Base-by-base conservation (phyloP, 2,888 invertebrate species). In the Tortrix viridana region DNA sequence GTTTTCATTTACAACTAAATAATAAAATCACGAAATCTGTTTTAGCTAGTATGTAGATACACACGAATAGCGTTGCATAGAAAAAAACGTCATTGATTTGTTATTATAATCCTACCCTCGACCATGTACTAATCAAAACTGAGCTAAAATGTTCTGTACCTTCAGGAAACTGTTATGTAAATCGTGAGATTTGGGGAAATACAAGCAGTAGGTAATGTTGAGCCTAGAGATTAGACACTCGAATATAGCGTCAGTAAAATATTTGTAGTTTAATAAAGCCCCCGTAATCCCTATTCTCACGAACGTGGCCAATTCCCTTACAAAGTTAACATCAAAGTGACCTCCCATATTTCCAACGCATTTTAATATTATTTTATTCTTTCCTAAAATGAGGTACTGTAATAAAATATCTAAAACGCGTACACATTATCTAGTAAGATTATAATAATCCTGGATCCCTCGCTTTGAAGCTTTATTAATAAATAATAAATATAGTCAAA, bases 161-260 rank as follows among this genome's bases (percentile, higher is more conserved):
- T 56, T 41, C 16, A 20, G 18, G 37, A 87, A 76, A 80, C 77
- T 79, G 73, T 80, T 86, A 87, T 88, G 86, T 78, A 84, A 86
- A 88, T 85, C 71, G 60, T 71, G 67, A 73, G 77, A 77, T 82
- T 82, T 79, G 61, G 73, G 72, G 70, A 75, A 80, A 80, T 77
- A 71, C 72, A 74, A 70, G 72, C 73, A 67, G 72, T 73, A 77
- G 74, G 72, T 67, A 70, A 58, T 67, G 65, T 73, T 73, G 71
- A 74, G 74, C 76, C 71, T 67, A 64, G 62, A 68, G 71, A 78
- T 70, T 63, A n/a, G n/a, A n/a, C n/a, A 60, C 58, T 53, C 43
- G 52, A 32, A 37, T 52, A 16, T 76, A 50, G 44, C 69, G 66
- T 52, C 70, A 69, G 70, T 74, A 69, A 72, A 80, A 77, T 71